These are phyloP conservation scores for Tachina grossa DNA, from an alignment of 2,888 invertebrate species.

Conservation along the genomic window DNA sequence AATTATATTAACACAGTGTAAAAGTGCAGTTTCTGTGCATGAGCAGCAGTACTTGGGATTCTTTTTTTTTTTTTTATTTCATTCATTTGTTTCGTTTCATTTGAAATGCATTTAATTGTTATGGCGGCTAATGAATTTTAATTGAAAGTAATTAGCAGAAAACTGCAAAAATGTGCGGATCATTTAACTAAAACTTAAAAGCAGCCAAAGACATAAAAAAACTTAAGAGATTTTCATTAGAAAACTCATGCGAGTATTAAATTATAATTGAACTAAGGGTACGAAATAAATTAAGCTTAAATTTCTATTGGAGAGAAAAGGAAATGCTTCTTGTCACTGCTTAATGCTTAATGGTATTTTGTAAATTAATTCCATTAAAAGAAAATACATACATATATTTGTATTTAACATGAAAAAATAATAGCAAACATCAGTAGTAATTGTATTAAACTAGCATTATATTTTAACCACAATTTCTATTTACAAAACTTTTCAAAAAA, in stretches of 20 bases:
- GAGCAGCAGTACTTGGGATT: not conserved
- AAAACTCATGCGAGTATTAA: slow-evolving; percentile 33
- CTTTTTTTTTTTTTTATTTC: slow-evolving; percentile 16
- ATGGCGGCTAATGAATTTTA: slow-evolving; percentile 74
- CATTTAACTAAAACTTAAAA: slow-evolving; percentile 56
- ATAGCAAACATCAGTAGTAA: not conserved
- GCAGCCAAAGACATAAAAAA: not conserved
- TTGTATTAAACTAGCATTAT: not conserved
- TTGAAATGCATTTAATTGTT: slow-evolving; percentile 72
- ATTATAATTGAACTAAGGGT: slow-evolving; percentile 43
- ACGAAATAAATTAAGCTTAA: slow-evolving; percentile 28
- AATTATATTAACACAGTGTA: slow-evolving; percentile 43
- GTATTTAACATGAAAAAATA: not conserved
- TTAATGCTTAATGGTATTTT: not conserved
- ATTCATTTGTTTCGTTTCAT: slow-evolving; percentile 53
- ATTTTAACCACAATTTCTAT: not conserved
- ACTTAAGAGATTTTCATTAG: slow-evolving; percentile 13
- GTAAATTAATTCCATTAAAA: not conserved
- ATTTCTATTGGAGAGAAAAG: not conserved
- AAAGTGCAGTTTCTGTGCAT: slow-evolving; percentile 42
- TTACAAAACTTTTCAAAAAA: not conserved
- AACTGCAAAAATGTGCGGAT: slow-evolving; percentile 62
- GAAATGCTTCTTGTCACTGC: not conserved
- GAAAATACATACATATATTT: not conserved
- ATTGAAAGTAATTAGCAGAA: slow-evolving; percentile 73